These are phyloP conservation scores for Todus mexicanus DNA, from an alignment of 2,797 vertebrate species.

Conservation along the genomic window DNA sequence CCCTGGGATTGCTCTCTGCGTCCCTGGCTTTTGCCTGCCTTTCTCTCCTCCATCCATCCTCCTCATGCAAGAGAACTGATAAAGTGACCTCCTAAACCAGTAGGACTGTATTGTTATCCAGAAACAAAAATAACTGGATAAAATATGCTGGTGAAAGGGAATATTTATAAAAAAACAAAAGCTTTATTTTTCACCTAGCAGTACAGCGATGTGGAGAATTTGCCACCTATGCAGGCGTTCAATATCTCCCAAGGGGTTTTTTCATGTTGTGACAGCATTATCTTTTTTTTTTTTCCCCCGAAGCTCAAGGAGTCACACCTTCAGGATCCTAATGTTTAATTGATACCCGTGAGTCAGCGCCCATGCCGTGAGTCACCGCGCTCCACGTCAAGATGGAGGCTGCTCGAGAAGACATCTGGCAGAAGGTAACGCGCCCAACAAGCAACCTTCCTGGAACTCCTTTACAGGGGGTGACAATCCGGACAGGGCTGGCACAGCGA, in stretches of 20 bases:
- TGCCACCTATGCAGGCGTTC: not conserved
- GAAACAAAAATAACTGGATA: not conserved
- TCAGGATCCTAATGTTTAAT: conserved; percentile 10
- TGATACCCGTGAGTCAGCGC: conserved; percentile 14
- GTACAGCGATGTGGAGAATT: not conserved
- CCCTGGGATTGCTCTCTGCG: not conserved
- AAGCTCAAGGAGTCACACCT: conserved; percentile 3
- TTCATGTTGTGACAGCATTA: not conserved
- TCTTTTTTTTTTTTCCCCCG: not conserved
- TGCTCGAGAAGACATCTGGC: not conserved
- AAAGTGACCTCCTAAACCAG: not conserved
- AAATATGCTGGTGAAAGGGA: not conserved
- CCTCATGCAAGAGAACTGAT: not conserved
- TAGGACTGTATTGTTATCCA: not conserved
- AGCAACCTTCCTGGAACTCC: not conserved
- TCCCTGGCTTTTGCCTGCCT: not conserved
- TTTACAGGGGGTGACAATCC: not conserved
- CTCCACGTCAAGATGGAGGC: not conserved
- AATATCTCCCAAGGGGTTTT: not conserved
- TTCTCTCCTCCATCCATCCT: not conserved
- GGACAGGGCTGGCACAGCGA: fast-evolving
- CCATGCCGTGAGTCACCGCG: not conserved
- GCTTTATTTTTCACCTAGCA: not conserved
- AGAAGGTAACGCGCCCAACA: not conserved
- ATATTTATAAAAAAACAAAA: not conserved